Evolutionary conservation across 2,797 vertebrate species (phyloP).

Genomic region (Acridotheres tristis): DNA sequence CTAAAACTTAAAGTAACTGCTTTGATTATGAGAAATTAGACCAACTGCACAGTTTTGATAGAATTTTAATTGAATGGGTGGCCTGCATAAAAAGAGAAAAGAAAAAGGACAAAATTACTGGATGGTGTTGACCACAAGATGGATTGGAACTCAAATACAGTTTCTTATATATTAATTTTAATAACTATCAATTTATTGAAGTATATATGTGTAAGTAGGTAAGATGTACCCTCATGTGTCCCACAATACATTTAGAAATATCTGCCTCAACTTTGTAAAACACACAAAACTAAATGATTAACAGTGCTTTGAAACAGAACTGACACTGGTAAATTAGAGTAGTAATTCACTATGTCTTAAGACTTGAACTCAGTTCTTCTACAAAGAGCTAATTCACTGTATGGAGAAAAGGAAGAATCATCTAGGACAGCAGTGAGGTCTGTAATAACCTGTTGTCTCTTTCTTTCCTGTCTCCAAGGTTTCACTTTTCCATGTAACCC

Average conservation of each 20-base stretch:
- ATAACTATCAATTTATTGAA: background rate
- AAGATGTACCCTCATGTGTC: background rate
- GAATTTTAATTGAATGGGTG: background rate
- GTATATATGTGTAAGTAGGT: background rate
- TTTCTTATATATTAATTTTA: background rate
- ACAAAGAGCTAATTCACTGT: background rate
- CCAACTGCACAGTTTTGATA: background rate
- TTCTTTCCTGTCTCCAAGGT: conserved; percentile 4
- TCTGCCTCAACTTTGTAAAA: background rate
- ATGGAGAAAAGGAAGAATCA: background rate
- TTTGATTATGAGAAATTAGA: background rate
- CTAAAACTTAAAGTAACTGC: background rate
- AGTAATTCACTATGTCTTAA: conserved; percentile 27
- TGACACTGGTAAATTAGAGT: conserved; percentile 18
- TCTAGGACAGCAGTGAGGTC: background rate
- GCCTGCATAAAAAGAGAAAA: background rate
- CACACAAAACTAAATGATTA: conserved; percentile 16
- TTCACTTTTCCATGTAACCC: conserved; percentile 15
- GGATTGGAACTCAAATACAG: background rate
- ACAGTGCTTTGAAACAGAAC: conserved; percentile 3
- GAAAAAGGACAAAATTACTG: background rate
- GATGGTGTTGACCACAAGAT: background rate
- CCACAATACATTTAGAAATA: background rate
- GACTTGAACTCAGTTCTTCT: conserved; percentile 1
- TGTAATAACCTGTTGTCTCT: conserved; percentile 32